Percentiles rank a stretch among this genome's conserved stretches.
Conservation (phyloP, 2,888 invertebrate genomes). For the Neoitamus cyanurus region DNA sequence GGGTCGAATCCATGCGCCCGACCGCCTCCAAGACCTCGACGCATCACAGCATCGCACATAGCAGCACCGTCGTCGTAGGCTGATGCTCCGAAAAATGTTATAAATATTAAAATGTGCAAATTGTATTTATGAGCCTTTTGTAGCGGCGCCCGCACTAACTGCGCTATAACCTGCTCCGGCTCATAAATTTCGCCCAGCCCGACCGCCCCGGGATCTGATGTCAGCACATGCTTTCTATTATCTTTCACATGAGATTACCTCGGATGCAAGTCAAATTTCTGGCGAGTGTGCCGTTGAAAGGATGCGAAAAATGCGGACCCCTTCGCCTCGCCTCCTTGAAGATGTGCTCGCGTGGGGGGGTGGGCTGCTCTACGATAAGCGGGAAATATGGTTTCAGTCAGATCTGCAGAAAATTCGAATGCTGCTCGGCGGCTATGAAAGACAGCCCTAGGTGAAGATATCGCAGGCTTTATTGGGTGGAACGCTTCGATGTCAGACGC, state of each 20-base stretch:
- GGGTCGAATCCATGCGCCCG: neutral
- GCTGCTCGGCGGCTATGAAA: no score
- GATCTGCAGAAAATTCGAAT: neutral
- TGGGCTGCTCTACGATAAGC: neutral
- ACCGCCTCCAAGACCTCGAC: neutral
- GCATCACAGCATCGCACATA: neutral
- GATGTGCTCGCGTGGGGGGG: neutral
- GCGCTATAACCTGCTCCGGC: conserved; percentile 13
- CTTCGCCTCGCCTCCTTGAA: neutral
- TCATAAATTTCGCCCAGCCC: neutral
- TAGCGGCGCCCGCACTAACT: neutral
- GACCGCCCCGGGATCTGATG: conserved; percentile 7
- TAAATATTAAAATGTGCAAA: conserved; percentile 54
- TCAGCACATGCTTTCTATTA: conserved; percentile 41
- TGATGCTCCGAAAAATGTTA: conserved; percentile 48
- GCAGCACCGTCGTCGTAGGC: neutral
- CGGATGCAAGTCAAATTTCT: conserved; percentile 44
- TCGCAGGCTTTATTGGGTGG: no score
- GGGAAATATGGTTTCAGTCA: neutral
- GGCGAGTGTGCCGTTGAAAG: conserved; percentile 1
- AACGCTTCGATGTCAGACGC: neutral
- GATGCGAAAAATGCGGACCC: neutral
- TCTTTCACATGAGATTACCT: conserved; percentile 33
- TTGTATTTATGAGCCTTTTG: conserved; percentile 53
- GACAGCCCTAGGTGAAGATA: no score